Conservation (phyloP, 1,140 invertebrate genomes). For the Dryas iulia region DNA sequence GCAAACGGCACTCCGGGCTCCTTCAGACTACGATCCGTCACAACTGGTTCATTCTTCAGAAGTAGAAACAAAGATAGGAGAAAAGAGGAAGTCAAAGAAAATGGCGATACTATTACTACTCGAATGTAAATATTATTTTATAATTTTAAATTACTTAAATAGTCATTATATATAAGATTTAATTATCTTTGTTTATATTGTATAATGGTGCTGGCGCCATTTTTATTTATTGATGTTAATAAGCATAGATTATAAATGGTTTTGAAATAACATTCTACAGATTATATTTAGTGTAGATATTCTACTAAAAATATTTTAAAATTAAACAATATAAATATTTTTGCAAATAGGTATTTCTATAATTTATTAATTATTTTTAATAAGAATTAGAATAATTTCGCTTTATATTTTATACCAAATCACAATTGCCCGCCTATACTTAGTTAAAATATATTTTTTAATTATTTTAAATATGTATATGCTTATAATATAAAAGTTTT, state of each 20-base stretch:
- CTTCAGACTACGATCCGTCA: conserved; percentile 63
- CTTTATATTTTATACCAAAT: neutral
- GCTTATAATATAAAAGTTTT: neutral
- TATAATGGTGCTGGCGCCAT: conserved; percentile 5
- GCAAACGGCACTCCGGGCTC: conserved; percentile 61
- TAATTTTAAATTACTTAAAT: neutral
- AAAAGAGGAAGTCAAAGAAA: conserved; percentile 44
- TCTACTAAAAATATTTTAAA: too few species aligned
- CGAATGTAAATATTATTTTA: conserved; percentile 45
- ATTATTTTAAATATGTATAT: neutral
- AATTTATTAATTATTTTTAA: conserved; percentile 4
- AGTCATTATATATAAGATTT: neutral
- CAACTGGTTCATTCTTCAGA: conserved; percentile 64
- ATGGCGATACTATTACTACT: conserved; percentile 52
- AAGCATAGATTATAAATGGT: neutral
- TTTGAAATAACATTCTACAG: neutral
- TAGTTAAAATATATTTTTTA: neutral
- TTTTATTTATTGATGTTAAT: neutral
- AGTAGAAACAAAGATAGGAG: conserved; percentile 51
- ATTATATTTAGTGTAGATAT: neutral
- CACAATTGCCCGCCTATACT: neutral
- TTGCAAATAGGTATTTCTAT: too few species aligned
- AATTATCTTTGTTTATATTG: neutral
- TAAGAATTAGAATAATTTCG: neutral
- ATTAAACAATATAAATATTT: too few species aligned